Base-by-base conservation (phyloP, 2,888 invertebrate genomes). In the Teleiodes luculella region DNA sequence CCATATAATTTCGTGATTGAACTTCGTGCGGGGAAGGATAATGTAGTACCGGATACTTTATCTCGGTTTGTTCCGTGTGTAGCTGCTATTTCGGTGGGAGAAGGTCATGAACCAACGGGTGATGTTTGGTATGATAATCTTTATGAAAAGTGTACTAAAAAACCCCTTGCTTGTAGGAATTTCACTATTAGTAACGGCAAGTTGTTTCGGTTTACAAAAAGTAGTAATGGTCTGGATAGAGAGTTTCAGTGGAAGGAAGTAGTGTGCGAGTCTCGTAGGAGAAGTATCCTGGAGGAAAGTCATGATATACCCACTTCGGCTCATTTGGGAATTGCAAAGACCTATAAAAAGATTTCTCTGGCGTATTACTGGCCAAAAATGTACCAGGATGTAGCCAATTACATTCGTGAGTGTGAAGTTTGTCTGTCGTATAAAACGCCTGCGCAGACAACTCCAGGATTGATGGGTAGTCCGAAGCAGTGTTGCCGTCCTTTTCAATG, bases 401-500 rank as follows among this genome's bases (percentile, higher is more conserved):
- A 51, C 39, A 55, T 63, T 3, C 30, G 50, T 28, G 18, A 43
- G 8, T 63, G 63, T 49, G 24, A 52, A 2, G 37, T 49, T 13
- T 62, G 62, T 36, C 13, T 39, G 10, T 11, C 57, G 6, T 53
- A 65, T 46, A 63, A 65, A 37, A 31, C 18, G 7, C 55, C 47
- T 11, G 61, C 52, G 16, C 61, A 62, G 7, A 16, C 46, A 10
- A 57, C 57, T 2, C 28, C 60, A 14, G 63, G 63, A 5, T 18
- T 8, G 24, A 63, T 67, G 63, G 64, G 65, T 6, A 46, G 59
- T 1, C 64, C 63, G 14, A 65, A 64, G 46, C 37, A 55, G 8
- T 60, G 62, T 16, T 39, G 11, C 7, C 46, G 63, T 4, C 62
- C 62, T 0, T 63, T 56, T 13, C 59, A 63, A 18, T 50, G 48